phyloP scores from a whole-genome alignment of 2,797 vertebrate species.

The Chiloscyllium punctatum region DNA sequence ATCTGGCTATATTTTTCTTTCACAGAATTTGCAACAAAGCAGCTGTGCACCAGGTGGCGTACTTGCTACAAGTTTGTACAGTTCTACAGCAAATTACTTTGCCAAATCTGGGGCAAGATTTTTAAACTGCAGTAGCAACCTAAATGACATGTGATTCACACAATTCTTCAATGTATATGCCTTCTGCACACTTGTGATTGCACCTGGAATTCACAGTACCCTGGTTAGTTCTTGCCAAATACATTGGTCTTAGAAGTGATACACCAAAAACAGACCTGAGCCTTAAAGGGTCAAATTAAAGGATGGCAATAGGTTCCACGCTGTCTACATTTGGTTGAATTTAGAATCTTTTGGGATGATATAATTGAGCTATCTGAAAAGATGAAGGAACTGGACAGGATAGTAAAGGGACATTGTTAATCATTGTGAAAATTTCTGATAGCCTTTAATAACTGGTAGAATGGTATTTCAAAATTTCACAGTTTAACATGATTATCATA shows the following conservation, averaged over 20 bases:
- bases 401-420: not conserved
- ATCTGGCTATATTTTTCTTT: not conserved
- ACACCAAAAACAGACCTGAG: not conserved
- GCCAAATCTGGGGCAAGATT: not conserved
- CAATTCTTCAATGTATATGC: not conserved
- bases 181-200: not conserved
- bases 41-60: not conserved
- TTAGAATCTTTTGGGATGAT: not conserved
- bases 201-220: not conserved
- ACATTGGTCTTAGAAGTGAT: too few relatives aligned
- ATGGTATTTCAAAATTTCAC: too few relatives aligned
- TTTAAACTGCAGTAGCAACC: not conserved
- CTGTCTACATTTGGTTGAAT: not conserved
- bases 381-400: not conserved
- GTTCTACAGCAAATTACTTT: not conserved
- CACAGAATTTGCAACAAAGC: not conserved
- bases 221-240: not conserved
- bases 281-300: not conserved
- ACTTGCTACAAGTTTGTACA: not conserved
- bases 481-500: too few relatives aligned
- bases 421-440: too few relatives aligned
- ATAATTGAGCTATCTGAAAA: not conserved
- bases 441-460: too few relatives aligned
- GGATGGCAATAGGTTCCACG: not conserved
- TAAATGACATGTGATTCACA: not conserved